Base-by-base conservation (phyloP, 1,140 invertebrate species). In the Platyura marginata region DNA sequence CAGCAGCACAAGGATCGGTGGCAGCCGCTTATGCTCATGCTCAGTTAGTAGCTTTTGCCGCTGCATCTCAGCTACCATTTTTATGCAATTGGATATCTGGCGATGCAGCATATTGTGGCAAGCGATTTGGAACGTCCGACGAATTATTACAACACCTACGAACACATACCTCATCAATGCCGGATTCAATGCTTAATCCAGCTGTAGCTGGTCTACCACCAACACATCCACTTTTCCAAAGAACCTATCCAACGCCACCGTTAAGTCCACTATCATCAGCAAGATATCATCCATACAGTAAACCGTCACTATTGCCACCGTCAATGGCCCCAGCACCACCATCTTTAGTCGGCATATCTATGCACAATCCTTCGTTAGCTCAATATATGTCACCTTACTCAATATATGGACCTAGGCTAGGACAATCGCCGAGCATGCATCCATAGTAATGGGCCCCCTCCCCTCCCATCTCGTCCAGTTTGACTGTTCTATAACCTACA, bases 1-100 rank as follows among this genome's bases (percentile, higher is more conserved):
- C 51, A 63, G 47, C 32, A 69, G 57, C 54, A 57, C 48, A 44
- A 63, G 47, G 44, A 68, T 52, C 51, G 70, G 52, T 72, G 53
- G 44, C 74, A 21, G 71, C 74, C 13, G 76, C 75, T 1, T 81
- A 79, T 47, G 79, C 78, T 18, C 79, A 81, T 48, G 79, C 79
- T 16, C 79, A 81, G 52, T 54, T 81, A 35, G 78, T 79, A 0
- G 79, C 79, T 0, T 49, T 83, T 32, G 78, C 79, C 0, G 77
- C 78, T 0, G 77, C 77, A 6, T 76, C 77, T 0, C 76, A 80
- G 49, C 58, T 84, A 43, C 82, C 83, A 1, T 84, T 84, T 54
- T 77, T 91, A 0, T 93, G 89, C 62, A 92, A 82, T 57, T 94
- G 90, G 89, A 84, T 94, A 51, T 80, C 79, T 9, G 81, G 82